Base-by-base conservation (phyloP, 2,113 vertebrate species). In the Terrapene triunguis region DNA sequence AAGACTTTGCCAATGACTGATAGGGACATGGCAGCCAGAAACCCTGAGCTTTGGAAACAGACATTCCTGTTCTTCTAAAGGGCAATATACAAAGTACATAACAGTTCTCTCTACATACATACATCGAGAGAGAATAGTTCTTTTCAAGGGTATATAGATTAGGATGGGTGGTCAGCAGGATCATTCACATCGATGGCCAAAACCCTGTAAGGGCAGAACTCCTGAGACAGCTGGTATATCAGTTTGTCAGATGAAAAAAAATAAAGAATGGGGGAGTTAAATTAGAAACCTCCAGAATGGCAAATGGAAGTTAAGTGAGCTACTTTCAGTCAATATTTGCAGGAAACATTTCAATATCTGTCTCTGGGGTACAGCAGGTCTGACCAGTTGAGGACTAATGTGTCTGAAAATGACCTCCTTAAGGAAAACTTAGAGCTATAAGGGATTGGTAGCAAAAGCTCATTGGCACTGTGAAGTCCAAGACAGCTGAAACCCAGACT, bases 401-500 rank as follows among this genome's bases (percentile, higher is more conserved):
- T 78, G 29, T 11, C 16, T 85, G 50, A 90, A 92, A 95, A 81
- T 5, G 9, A 27, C 32, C 78, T 35, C 1, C 3, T 44, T 84
- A 50, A 48, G 84, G 55, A 88, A 32, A 87, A 69, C 14, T 7
- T 78, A 48, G 4, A 84, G 32, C 2, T 25, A 10, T 85, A 44
- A 81, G 81, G 35, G 62, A 22, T 42, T 80, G 47, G 32, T 80
- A 47, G 89, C 38, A 94, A 74, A 85, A 93, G 82, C 21, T 80
- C 76, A 85, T 69, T 69, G 69, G 47, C 80, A 87, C 51, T 87
- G 27, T 0, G 79, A 83, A 83, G 32, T 83, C 44, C 44, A 80
- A 55, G 59, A 79, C 32, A 84, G 72, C n/a, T 92, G 92, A 88
- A 95, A 88, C 89, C 88, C 48, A 89, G 62, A 7, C 78, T 89